A percentile compares a stretch with the other conserved stretches of the same genome.
phyloP scores from a whole-genome alignment of 2,113 vertebrate species.

The Elaphurus davidianus region DNA sequence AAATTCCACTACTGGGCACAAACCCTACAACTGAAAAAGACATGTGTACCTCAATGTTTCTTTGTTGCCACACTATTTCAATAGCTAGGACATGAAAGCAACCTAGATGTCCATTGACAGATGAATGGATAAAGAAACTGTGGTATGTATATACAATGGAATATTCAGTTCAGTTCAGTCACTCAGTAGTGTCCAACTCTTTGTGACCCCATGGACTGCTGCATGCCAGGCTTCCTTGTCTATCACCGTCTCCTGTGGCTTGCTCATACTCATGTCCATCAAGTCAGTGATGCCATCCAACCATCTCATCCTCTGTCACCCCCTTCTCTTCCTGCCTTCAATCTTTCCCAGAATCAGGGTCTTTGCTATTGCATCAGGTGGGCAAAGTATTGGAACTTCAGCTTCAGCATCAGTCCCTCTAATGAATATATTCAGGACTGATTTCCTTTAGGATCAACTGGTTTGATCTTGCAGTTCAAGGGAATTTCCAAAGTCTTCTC shows the following conservation, averaged over 20 bases:
- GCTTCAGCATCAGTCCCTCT: not conserved
- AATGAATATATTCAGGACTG: not conserved
- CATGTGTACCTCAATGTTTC: not conserved
- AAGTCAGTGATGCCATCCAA: not conserved
- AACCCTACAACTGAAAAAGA: not conserved
- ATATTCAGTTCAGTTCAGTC: not conserved
- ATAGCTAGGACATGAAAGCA: not conserved
- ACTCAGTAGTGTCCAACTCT: not conserved
- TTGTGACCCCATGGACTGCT: not conserved
- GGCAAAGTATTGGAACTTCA: not conserved
- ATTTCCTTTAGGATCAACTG: not conserved
- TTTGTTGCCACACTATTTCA: not conserved
- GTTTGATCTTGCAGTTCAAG: not conserved
- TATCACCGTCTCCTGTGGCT: not conserved
- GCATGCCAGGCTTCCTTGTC: not conserved
- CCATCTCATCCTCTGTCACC: not conserved
- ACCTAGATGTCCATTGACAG: not conserved
- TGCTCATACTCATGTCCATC: not conserved
- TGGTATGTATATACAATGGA: not conserved
- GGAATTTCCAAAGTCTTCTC: not conserved
- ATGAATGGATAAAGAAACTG: not conserved
- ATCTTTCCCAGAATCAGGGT: not conserved
- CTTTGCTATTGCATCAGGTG: not conserved
- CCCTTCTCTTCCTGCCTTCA: not conserved
- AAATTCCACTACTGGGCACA: not conserved